These are phyloP conservation scores for Sceloporus tristichus DNA, from an alignment of 2,113 vertebrate genomes.

Conservation along the genomic window DNA sequence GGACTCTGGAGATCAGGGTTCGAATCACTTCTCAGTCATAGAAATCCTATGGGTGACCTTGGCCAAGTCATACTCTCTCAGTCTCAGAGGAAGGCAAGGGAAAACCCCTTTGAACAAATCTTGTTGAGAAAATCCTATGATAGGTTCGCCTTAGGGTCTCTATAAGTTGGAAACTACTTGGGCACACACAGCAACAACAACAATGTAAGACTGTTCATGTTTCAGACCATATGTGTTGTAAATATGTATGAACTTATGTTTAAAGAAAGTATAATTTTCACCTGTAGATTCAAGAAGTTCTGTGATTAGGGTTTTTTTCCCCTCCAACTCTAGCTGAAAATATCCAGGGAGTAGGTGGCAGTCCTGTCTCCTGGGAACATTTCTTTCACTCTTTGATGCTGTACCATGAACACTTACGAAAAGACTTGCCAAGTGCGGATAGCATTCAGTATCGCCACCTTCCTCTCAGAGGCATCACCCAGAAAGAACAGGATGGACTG, in stretches of 20 bases:
- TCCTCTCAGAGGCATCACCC: conserved; percentile 93
- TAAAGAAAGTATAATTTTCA: not conserved
- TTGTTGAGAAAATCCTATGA: too few relatives aligned
- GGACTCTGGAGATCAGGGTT: too few relatives aligned
- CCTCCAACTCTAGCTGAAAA: conserved; percentile 86
- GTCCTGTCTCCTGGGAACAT: conserved; percentile 97
- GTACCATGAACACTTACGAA: conserved; percentile 94
- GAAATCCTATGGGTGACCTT: too few relatives aligned
- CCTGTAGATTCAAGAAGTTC: not conserved
- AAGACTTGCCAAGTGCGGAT: conserved; percentile 91
- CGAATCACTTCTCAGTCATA: too few relatives aligned
- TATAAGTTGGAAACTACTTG: too few relatives aligned
- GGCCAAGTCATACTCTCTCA: too few relatives aligned
- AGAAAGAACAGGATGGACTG: conserved; percentile 94
- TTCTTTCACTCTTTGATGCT: conserved; percentile 98
- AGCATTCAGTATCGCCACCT: conserved; percentile 92
- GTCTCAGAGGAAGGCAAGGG: too few relatives aligned
- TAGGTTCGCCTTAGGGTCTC: too few relatives aligned
- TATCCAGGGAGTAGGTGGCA: conserved; percentile 91
- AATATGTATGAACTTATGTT: not conserved
- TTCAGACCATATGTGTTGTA: too few relatives aligned
- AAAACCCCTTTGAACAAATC: too few relatives aligned
- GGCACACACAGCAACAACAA: too few relatives aligned
- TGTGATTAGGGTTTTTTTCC: not conserved
- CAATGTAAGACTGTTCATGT: not conserved